Evolutionary conservation across 1,140 invertebrate genomes (phyloP), one percentile per base, ranked within the genome.

Genomic region (Diabrotica virgifera): DNA sequence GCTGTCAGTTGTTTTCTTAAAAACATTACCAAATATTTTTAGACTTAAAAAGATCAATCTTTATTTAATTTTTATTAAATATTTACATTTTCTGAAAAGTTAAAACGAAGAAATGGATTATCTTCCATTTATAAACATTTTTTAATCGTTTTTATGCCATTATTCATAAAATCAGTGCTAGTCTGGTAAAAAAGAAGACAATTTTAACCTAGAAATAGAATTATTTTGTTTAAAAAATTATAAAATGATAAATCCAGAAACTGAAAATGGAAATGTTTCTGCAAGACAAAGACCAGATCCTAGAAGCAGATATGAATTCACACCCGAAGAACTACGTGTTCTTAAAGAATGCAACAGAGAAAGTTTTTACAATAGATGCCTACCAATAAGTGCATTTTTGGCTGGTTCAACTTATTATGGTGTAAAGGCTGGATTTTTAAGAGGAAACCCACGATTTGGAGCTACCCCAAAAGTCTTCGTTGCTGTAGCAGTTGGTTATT

Each of bases 261-360:
- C 4, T 14, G 46, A 59, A 35, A 46, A 46, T 46, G 10, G 6
- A 9, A 38, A 59, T 9, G 10, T 5, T 40, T 40, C 9, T 35
- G 10, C 10, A 14, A 35, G 38, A 14, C 46, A 10, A 9, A 14
- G 4, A 50, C 5, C 10, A 50, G 36, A 36, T 3, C 36, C 55
- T 13, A 54, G 52, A 58, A 59, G 14, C 12, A 59, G 12, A 14
- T 84, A 87, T 74, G 80, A 82, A 77, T 87, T 88, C 70, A 80
- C 82, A 0, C 73, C 79, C 9, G 88, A 89, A 55, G 89, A 91
- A 76, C 56, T 89, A 51, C 77, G 81, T 65, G 87, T 88, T 38
- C 80, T 91, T 46, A 78, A 81, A 68, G 86, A 91, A 78, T 91
- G 89, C 76, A 90, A 90, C 71, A 70, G 78, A 5, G 89, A 92